Conservation (phyloP, 2,113 vertebrate genomes). For the Agelaius tricolor region DNA sequence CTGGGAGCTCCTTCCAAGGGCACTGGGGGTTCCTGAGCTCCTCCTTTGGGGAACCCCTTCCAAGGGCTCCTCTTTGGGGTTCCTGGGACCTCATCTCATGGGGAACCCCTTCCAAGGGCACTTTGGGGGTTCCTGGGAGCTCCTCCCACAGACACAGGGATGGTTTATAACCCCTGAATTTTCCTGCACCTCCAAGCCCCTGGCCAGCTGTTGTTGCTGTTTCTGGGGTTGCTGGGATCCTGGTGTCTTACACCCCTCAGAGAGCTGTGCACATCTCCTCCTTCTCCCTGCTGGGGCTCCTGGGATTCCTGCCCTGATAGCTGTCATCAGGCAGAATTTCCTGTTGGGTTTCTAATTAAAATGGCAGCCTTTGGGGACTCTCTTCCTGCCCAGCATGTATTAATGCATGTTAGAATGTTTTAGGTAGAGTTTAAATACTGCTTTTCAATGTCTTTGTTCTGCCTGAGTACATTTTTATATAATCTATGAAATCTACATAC, state of each 20-base stretch:
- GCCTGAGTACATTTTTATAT: background rate
- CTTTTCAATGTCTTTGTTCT: background rate
- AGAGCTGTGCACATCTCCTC: background rate
- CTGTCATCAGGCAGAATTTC: background rate
- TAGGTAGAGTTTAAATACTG: background rate
- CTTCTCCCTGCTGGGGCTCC: background rate
- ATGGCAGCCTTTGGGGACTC: background rate
- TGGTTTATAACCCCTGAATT: background rate
- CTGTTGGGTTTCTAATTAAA: slow-evolving; percentile 34
- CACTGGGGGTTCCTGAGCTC: too few relatives aligned
- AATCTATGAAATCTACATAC: background rate
- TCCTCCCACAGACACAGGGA: background rate
- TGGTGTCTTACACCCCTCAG: background rate
- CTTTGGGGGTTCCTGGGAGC: too few relatives aligned
- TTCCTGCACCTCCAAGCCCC: background rate
- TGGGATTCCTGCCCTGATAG: background rate
- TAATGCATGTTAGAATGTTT: background rate
- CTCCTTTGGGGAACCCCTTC: background rate
- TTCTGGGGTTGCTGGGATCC: background rate
- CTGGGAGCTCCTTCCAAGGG: too few relatives aligned
- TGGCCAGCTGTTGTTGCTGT: background rate
- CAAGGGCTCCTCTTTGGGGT: too few relatives aligned
- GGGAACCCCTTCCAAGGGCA: too few relatives aligned
- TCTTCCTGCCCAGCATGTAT: background rate
- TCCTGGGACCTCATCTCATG: too few relatives aligned